Conservation (phyloP, 2,113 vertebrate genomes). For the Entelurus aequoreus region DNA sequence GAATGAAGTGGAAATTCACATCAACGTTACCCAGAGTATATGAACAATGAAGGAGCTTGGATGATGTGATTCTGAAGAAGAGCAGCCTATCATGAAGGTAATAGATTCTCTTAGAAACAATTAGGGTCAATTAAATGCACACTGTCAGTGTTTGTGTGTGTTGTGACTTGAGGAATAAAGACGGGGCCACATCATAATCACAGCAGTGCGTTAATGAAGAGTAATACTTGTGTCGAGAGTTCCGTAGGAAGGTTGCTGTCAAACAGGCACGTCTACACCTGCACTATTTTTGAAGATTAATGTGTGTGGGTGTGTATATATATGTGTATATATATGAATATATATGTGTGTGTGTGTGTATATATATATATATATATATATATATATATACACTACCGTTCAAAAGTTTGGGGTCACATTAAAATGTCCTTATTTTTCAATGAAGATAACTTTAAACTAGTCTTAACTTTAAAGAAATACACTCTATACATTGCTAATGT, state of each 20-base stretch:
- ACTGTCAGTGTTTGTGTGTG: constrained; percentile 21
- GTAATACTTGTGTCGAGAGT: constrained; percentile 39
- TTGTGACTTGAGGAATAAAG: constrained; percentile 35
- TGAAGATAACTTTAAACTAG: no score
- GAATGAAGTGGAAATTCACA: no score
- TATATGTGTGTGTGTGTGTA: not conserved
- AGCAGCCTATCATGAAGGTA: constrained; percentile 8
- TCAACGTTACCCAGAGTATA: no score
- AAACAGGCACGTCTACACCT: not conserved
- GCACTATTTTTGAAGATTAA: not conserved
- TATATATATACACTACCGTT: no score
- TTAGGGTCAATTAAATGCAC: constrained; percentile 27
- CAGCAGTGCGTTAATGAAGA: constrained; percentile 33
- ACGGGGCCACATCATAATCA: constrained; percentile 25
- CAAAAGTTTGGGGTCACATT: no score
- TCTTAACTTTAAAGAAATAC: no score
- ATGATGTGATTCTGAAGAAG: no score
- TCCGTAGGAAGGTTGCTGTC: not conserved
- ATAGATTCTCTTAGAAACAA: constrained; percentile 15
- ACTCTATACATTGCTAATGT: no score
- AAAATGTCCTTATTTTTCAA: no score
- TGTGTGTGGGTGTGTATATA: not conserved
- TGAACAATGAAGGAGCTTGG: no score
- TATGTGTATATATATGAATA: not conserved
- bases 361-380: no score